Conservation (phyloP, 2,113 vertebrate genomes). For the Coturnix japonica region DNA sequence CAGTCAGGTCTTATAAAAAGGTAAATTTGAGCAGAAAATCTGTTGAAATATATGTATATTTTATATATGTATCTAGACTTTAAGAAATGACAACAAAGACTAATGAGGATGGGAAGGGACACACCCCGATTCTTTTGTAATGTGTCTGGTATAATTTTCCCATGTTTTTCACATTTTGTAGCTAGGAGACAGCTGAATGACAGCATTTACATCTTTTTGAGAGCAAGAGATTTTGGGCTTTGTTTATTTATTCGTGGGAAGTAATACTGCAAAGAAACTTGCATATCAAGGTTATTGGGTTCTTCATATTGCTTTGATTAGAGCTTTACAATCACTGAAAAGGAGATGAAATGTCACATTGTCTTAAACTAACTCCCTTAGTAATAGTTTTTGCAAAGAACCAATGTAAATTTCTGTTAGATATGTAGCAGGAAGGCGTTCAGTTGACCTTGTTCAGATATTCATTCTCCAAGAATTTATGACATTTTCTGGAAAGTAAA, state of each 20-base stretch:
- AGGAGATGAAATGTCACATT: neutral
- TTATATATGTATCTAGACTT: neutral
- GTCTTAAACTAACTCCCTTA: neutral
- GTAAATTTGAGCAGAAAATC: neutral
- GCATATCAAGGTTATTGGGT: conserved; percentile 54
- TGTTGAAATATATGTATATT: neutral
- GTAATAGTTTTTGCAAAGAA: neutral
- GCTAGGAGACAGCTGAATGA: conserved; percentile 5
- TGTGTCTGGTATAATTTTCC: neutral
- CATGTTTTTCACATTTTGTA: neutral
- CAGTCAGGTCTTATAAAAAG: neutral
- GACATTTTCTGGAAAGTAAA: neutral
- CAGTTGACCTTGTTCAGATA: neutral
- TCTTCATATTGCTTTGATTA: conserved; percentile 56
- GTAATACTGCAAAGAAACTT: conserved; percentile 42
- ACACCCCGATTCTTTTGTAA: neutral
- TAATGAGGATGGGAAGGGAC: neutral
- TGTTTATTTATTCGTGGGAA: conserved; percentile 22
- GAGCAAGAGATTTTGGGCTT: neutral
- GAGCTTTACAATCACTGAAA: neutral
- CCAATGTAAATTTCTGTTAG: neutral
- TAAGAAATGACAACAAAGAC: neutral
- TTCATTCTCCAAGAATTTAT: neutral
- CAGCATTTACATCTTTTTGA: neutral
- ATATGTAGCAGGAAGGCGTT: neutral